phyloP scores from a whole-genome alignment of 1,140 invertebrate species.

The Stegodyphus mimosarum region DNA sequence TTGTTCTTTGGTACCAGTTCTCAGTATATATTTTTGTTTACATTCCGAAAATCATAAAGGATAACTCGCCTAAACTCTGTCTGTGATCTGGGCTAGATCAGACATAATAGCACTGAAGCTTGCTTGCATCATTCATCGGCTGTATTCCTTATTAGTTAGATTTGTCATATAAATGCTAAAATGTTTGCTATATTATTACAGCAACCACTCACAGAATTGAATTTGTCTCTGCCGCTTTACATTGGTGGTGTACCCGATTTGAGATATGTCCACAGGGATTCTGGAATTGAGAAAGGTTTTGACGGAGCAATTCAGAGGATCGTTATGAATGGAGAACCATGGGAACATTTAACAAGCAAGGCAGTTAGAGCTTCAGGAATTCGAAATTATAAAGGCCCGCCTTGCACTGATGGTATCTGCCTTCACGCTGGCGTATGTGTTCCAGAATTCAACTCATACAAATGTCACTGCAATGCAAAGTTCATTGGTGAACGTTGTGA shows the following conservation, averaged over 20 bases:
- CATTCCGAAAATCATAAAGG: no score
- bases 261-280: constrained; percentile 78
- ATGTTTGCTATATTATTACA: constrained; percentile 65
- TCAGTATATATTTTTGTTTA: no score
- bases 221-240: constrained; percentile 84
- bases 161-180: background rate
- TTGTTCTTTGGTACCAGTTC: no score
- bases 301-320: constrained; percentile 86
- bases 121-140: no score
- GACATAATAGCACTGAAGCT: no score
- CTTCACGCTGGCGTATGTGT: constrained; percentile 80
- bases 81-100: no score
- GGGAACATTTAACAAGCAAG: constrained; percentile 68
- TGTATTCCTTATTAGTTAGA: background rate
- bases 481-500: constrained; percentile 79
- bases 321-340: constrained; percentile 79
- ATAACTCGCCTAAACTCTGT: no score
- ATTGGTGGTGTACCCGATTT: constrained; percentile 83
- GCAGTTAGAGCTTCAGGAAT: constrained; percentile 68
- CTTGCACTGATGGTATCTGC: constrained; percentile 77
- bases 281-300: constrained; percentile 79
- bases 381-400: constrained; percentile 76
- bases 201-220: constrained; percentile 82
- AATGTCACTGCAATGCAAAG: constrained; percentile 76
- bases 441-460: constrained; percentile 77